phyloP scores from a whole-genome alignment of 2,797 vertebrate species.

The Fistularia commersonii region DNA sequence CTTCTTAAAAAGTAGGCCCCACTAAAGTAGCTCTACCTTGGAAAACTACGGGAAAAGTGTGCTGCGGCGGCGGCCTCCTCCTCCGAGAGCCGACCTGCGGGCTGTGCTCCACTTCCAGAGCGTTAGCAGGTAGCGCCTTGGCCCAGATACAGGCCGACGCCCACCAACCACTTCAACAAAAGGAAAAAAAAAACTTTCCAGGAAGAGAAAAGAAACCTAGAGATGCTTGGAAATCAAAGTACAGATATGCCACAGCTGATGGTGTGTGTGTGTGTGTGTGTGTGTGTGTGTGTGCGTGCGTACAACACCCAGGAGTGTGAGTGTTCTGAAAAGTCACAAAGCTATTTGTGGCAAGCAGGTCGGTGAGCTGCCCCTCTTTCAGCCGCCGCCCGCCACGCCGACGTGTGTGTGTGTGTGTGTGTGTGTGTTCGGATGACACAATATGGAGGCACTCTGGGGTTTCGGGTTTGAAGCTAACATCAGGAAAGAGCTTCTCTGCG shows the following conservation, averaged over 20 bases:
- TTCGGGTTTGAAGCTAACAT: constrained; percentile 30
- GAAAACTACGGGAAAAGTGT: constrained; percentile 57
- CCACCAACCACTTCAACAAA: constrained; percentile 9
- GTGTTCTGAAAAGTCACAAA: constrained; percentile 70
- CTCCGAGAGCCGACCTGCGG: constrained; percentile 65
- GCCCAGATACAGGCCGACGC: constrained; percentile 64
- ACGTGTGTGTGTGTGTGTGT: too few relatives aligned
- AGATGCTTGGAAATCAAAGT: too few relatives aligned
- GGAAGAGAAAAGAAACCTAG: too few relatives aligned
- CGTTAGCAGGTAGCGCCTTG: constrained; percentile 62
- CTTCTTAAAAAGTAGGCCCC: constrained; percentile 40
- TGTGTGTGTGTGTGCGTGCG: constrained; percentile 28
- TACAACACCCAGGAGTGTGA: constrained; percentile 51
- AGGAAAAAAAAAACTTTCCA: constrained; percentile 13
- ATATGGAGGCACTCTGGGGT: constrained; percentile 27
- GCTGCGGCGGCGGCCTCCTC: constrained; percentile 56
- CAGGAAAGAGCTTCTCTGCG: too few relatives aligned
- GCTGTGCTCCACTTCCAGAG: constrained; percentile 65
- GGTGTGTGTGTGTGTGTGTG: constrained; percentile 23
- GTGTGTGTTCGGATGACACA: too few relatives aligned
- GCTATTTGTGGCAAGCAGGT: constrained; percentile 83
- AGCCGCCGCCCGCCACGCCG: too few relatives aligned
- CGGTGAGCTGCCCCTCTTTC: constrained; percentile 75
- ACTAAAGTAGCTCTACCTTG: constrained; percentile 51
- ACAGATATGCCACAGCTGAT: constrained; percentile 7